phyloP scores from a whole-genome alignment of 1,140 invertebrate genomes.

The Pseudomyrmex sp. region DNA sequence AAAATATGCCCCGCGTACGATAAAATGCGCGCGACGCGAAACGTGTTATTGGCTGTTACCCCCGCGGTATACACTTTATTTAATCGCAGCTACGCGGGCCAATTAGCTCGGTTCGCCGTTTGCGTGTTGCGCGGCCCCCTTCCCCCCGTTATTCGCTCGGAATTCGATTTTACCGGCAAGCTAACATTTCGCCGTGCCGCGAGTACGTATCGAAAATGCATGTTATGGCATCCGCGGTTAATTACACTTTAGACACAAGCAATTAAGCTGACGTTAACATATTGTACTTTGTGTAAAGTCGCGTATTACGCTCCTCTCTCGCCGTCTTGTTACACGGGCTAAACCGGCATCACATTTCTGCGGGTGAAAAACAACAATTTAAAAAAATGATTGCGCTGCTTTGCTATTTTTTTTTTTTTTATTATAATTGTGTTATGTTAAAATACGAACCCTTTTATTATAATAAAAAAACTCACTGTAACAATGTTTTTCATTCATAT shows the following conservation, averaged over 20 bases:
- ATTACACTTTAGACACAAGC: conserved; percentile 34
- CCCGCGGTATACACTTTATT: conserved; percentile 56
- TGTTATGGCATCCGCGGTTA: conserved; percentile 32
- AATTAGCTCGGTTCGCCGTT: conserved; percentile 59
- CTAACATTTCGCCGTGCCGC: conserved; percentile 42
- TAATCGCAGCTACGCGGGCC: conserved; percentile 63
- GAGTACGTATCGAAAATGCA: conserved; percentile 39
- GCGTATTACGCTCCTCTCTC: background rate
- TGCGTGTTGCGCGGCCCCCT: conserved; percentile 2
- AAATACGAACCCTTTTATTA: background rate
- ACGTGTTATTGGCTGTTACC: conserved; percentile 59
- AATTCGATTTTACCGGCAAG: conserved; percentile 54
- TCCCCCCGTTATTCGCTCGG: conserved; percentile 14
- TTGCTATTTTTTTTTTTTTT: background rate
- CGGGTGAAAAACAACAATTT: background rate
- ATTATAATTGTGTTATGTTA: background rate
- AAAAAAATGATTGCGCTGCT: background rate
- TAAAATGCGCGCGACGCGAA: conserved; percentile 36
- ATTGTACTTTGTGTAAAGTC: conserved; percentile 20
- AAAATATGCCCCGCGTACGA: conserved; percentile 62
- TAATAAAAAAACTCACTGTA: conserved; percentile 2
- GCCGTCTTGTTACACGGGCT: background rate
- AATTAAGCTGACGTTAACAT: conserved; percentile 31
- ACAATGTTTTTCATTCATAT: background rate
- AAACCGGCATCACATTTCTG: background rate